Conservation (phyloP, 2,113 vertebrate genomes). For the Callithrix jacchus region DNA sequence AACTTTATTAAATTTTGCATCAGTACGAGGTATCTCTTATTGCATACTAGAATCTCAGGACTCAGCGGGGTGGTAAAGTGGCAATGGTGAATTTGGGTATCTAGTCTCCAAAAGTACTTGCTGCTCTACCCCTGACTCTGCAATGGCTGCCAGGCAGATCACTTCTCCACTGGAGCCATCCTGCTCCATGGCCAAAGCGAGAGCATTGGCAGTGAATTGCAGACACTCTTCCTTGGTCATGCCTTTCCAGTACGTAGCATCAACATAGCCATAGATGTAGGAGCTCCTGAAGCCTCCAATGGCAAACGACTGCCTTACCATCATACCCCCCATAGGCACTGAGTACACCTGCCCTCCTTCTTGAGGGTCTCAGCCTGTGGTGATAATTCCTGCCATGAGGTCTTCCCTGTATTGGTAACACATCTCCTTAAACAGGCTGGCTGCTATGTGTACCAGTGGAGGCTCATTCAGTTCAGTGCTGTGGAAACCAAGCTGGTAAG, state of each 20-base stretch:
- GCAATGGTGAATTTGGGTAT: constrained; percentile 85
- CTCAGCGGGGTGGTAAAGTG: constrained; percentile 66
- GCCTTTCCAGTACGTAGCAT: constrained; percentile 89
- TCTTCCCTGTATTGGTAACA: constrained; percentile 95
- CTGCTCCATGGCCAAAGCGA: constrained; percentile 93
- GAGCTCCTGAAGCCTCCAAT: constrained; percentile 92
- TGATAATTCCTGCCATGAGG: constrained; percentile 92
- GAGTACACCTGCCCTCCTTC: constrained; percentile 94
- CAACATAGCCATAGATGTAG: constrained; percentile 94
- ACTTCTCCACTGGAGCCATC: constrained; percentile 94
- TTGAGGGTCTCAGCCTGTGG: constrained; percentile 92
- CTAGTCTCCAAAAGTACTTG: constrained; percentile 88
- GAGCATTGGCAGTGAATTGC: constrained; percentile 87
- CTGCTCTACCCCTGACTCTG: constrained; percentile 89
- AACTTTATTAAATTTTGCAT: constrained; percentile 64
- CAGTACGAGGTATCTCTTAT: not conserved
- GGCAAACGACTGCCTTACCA: constrained; percentile 91
- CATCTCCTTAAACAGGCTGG: constrained; percentile 92
- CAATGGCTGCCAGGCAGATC: constrained; percentile 89
- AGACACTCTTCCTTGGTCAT: constrained; percentile 91
- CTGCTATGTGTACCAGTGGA: constrained; percentile 92
- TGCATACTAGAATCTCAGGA: not conserved
- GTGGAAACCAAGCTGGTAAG: constrained; percentile 95
- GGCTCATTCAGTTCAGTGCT: constrained; percentile 94
- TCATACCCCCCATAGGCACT: constrained; percentile 92